Evolutionary conservation across 2,797 vertebrate genomes (phyloP), one percentile per base, ranked within the genome.

Genomic region (Myoxocephalus aenaeus): DNA sequence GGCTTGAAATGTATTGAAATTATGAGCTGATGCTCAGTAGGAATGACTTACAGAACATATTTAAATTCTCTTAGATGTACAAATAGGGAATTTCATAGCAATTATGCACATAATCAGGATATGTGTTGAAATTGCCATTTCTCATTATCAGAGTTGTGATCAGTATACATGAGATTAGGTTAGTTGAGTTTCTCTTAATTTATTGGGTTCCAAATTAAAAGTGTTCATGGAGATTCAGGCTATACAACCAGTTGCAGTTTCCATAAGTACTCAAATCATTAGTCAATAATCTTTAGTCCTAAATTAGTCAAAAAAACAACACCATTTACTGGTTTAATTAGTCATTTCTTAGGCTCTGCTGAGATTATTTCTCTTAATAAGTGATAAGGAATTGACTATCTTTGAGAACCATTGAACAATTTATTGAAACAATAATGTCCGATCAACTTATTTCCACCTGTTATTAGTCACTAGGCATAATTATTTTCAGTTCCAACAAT

Each of bases 91-190:
- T 70, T 86, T 82, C 40, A 75, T 32, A 73, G 65, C 75, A 79
- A 75, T 83, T 82, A 86, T 82, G 79, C 72, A 83, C 70, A 88
- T 83, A 79, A 84, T 84, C 42, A 77, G 50, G 84, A 81, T 59
- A 40, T 81, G 67, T 88, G 87, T 83, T 79, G 77, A 74, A 57
- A 22, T 42, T 1, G 40, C 15, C 22, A 25, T 22, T 38, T 79
- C 65, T 87, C 48, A 81, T 84, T 81, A 83, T 87, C 53, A 78
- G 65, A 11, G 38, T 42, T 86, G 57, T 73, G 69, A 81, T 85
- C 42, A 75, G 50, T 83, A 75, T 51, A 58, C 13, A 75, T 88
- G 38, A 65, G 20, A 76, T 78, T 64, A 32, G 59, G 76, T 77
- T 61, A 67, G 44, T 74, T 58, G 27, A 38, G 66, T 73, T 70